phyloP scores from a whole-genome alignment of 2,113 vertebrate species.

The Oncorhynchus gorbuscha region DNA sequence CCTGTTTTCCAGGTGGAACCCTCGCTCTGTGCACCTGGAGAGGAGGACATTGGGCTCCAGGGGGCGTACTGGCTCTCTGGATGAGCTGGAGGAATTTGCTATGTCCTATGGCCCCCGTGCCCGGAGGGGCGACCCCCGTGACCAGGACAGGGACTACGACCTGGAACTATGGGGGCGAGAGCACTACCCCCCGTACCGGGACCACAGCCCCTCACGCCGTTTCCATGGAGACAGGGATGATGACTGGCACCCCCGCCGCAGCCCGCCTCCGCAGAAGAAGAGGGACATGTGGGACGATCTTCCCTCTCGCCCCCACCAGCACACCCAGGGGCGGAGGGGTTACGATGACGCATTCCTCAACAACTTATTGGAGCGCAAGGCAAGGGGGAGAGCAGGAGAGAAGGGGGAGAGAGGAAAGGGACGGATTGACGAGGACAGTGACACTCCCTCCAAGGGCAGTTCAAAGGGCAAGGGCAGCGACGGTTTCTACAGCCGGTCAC shows the following conservation, averaged over 20 bases:
- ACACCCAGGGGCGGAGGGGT: slow-evolving; percentile 64
- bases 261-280: slow-evolving; percentile 78
- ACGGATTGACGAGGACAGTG: slow-evolving; percentile 74
- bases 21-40: slow-evolving; percentile 86
- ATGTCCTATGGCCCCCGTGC: slow-evolving; percentile 76
- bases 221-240: slow-evolving; percentile 62
- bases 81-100: slow-evolving; percentile 91
- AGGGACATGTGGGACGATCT: slow-evolving; percentile 77
- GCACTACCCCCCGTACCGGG: slow-evolving; percentile 50
- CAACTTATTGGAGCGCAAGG: slow-evolving; percentile 81
- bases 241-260: slow-evolving; percentile 74
- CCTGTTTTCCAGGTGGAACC: slow-evolving; percentile 79
- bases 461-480: slow-evolving; percentile 76
- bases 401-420: slow-evolving; percentile 35
- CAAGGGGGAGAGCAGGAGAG: slow-evolving; percentile 59
- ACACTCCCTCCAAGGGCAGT: slow-evolving; percentile 86
- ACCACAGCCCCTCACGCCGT: slow-evolving; percentile 52
- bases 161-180: slow-evolving; percentile 65
- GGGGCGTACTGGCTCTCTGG: slow-evolving; percentile 87
- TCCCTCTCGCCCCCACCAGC: slow-evolving; percentile 42
- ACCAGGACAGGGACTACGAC: slow-evolving; percentile 46
- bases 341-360: slow-evolving; percentile 84
- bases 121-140: slow-evolving; percentile 63
- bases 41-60: slow-evolving; percentile 83
- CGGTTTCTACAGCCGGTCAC: slow-evolving; percentile 67